phyloP scores from a whole-genome alignment of 2,797 vertebrate genomes.

The Eidolon dupreanum region DNA sequence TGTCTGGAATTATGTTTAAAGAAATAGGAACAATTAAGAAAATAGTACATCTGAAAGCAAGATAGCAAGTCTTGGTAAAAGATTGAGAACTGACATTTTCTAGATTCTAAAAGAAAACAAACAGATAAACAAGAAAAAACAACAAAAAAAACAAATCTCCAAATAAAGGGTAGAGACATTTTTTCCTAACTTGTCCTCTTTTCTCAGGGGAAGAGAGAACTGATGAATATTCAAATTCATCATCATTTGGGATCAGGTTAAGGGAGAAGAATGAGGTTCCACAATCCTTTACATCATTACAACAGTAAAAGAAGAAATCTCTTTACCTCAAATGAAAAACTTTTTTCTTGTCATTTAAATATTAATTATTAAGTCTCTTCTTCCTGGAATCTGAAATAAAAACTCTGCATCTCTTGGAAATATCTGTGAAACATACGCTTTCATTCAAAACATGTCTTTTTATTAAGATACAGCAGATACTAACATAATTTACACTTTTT shows the following conservation, averaged over 20 bases:
- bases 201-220: constrained; percentile 41
- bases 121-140: background rate
- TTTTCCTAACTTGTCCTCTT: background rate
- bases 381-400: constrained; percentile 78
- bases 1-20: background rate
- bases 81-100: background rate
- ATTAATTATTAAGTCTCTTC: constrained; percentile 71
- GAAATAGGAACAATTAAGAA: background rate
- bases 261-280: constrained; percentile 34
- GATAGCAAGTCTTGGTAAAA: background rate
- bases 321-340: constrained; percentile 74
- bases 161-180: background rate
- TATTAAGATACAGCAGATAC: background rate
- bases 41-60: background rate
- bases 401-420: constrained; percentile 72
- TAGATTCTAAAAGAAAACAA: background rate
- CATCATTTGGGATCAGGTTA: constrained; percentile 58
- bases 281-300: constrained; percentile 71
- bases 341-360: constrained; percentile 76
- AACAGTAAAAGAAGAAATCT: constrained; percentile 70
- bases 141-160: background rate
- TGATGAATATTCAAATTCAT: constrained; percentile 65
- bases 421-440: constrained; percentile 58
- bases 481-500: constrained; percentile 36
- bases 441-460: constrained; percentile 49